Percentiles rank a stretch among this genome's conserved stretches.
Evolutionary conservation across 2,888 invertebrate genomes (phyloP).

Genomic region (Coleophora flavipennella): DNA sequence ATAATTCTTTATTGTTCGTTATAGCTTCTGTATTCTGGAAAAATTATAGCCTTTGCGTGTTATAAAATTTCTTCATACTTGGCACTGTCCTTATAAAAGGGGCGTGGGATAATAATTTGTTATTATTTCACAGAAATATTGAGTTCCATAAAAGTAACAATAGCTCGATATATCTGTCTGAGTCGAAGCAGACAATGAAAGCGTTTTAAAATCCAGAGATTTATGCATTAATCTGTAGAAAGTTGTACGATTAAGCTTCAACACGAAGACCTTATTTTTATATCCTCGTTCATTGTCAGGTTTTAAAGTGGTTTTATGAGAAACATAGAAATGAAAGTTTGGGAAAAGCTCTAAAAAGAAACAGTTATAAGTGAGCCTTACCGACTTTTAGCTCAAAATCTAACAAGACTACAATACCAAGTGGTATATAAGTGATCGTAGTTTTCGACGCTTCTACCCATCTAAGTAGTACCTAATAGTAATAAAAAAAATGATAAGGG

Average conservation of each 20-base stretch:
- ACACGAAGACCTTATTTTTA: neutral
- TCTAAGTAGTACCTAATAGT: no score
- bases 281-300: no score
- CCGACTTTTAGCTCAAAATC: no score
- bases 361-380: no score
- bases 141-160: slow-evolving; percentile 21
- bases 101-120: slow-evolving; percentile 6
- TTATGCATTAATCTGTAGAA: slow-evolving; percentile 16
- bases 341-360: no score
- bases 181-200: slow-evolving; percentile 7
- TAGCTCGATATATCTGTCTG: slow-evolving; percentile 18
- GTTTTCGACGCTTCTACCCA: no score
- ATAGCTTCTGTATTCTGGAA: no score
- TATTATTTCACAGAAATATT: slow-evolving; percentile 1
- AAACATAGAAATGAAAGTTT: no score
- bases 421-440: no score
- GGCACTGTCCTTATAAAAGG: slow-evolving; percentile 4
- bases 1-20: no score
- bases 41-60: neutral
- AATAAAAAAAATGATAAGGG: no score
- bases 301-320: neutral
- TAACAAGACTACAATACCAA: no score
- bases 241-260: slow-evolving; percentile 20
- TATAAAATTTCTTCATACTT: slow-evolving; percentile 1
- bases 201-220: slow-evolving; percentile 10